Conservation (phyloP, 2,888 invertebrate species). For the Stenchaetothrips biformis region DNA sequence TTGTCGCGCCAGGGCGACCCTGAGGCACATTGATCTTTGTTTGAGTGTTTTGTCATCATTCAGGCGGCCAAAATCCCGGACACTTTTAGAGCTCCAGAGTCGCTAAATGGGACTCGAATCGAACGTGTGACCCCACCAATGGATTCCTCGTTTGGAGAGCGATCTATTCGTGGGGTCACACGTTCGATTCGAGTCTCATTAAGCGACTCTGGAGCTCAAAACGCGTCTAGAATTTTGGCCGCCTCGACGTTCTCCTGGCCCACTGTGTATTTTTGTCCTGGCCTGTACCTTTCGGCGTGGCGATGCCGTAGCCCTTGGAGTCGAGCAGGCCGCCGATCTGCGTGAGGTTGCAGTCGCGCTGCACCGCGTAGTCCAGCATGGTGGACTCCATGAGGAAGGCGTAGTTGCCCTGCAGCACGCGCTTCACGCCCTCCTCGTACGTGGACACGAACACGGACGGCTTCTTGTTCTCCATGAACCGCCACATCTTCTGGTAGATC, state of each 20-base stretch:
- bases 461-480: slow-evolving; percentile 78
- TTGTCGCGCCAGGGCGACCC: slow-evolving; percentile 93
- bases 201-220: no score
- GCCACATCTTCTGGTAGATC: slow-evolving; percentile 92
- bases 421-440: slow-evolving; percentile 85
- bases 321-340: slow-evolving; percentile 88
- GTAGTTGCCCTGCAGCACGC: slow-evolving; percentile 84
- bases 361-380: slow-evolving; percentile 93
- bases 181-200: no score
- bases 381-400: slow-evolving; percentile 98
- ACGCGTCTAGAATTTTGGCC: no score
- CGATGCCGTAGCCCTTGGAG: slow-evolving; percentile 91
- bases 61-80: no score
- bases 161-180: no score
- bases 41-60: slow-evolving; percentile 7
- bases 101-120: no score
- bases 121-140: no score
- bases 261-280: slow-evolving; percentile 4
- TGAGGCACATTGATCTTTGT: slow-evolving; percentile 41
- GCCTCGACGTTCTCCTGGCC: no score
- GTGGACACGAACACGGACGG: slow-evolving; percentile 81
- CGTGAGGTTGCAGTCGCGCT: slow-evolving; percentile 92
- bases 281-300: slow-evolving; percentile 78
- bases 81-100: no score
- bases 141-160: no score